Evolutionary conservation across 2,797 vertebrate species (phyloP), one percentile per base, ranked within the genome.

Genomic region (Pyrrhura leucotis): DNA sequence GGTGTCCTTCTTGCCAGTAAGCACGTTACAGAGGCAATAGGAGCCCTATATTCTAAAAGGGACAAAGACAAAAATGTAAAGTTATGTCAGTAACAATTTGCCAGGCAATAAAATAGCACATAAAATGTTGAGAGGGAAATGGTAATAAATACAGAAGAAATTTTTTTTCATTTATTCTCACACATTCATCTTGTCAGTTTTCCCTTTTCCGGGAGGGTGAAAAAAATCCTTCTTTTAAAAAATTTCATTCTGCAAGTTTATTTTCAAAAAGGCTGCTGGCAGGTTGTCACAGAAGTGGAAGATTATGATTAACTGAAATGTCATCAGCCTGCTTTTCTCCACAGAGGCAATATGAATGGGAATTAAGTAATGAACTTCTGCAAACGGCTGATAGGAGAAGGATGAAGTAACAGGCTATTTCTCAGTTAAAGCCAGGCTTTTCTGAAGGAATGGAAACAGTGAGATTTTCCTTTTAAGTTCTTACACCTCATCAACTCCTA

Each of bases 311-410:
- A 96, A 91, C 92, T 48, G 42, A 97, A 92, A 90, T 95, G 97
- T 93, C 94, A 95, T 93, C 83, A 88, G 85, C 42, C 65, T 90
- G 93, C 92, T 96, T 87, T 88, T 92, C 61, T 88, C 79, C 83
- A 59, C 56, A 71, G 96, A 91, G 81, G 40, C 8, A 15, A 92
- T 89, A 72, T 39, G 42, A 95, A 93, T 96, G 75, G 91, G 91
- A 97, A 95, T 93, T 86, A 97, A 94, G 84, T 94, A 93, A 95
- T 29, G 71, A 96, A 94, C 47, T 88, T 97, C 77, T 97, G 95
- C 67, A 61, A 42, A 71, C 0, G 12, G 83, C 65, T 62, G 82
- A 90, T 50, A 95, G 92, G 89, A 69, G 53, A 87, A 91, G 89
- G 66, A 78, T 58, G 50, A 90, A 85, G 62, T 89, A 94, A 81